Evolutionary conservation across 2,113 vertebrate genomes (phyloP), one percentile per base, ranked within the genome.

Genomic region (Colossoma macropomum): DNA sequence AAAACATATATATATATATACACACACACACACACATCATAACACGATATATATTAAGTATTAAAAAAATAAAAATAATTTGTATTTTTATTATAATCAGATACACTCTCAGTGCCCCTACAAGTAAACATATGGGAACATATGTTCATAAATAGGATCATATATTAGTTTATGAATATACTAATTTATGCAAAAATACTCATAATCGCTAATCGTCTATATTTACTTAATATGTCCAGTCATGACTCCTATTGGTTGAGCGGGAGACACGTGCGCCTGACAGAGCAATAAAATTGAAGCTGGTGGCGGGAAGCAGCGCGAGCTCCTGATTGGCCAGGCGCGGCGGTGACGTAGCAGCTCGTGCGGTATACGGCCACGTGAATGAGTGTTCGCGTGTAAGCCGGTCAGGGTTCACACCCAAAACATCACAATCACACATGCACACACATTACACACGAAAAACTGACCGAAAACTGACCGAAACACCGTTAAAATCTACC

Each of bases 301-400:
- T 69, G 0, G n/a, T 60, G 48, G 65, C 75, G 62, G 62, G 4
- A 82, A 72, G 5, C 5, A 45, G 73, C 16, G 30, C 54, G 32
- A 16, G 27, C n/a, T 8, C 19, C 34, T 84, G 78, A 87, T 84
- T 87, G 82, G 86, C 32, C 32, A n/a, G 23, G 41, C 34, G 28
- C 3, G 15, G 16, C 60, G 16, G 3, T 17, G 60, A 30, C 79
- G 45, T 16, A 8, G 7, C 45, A 8, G 7, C 9, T 23, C 79
- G 85, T 21, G 0, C 0, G 54, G 62, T 23, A 1, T 6, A 16
- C 11, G 1, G 84, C 74, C 91, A 93, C 90, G 92, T 93, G 93
- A 92, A 78, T 0, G 25, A 10, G 41, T 11, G 74, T 23, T 10
- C 91, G 83, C 91, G 85, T 93, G 91, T 74, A 30, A 7, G 3